phyloP scores from a whole-genome alignment of 2,797 vertebrate genomes.

The Microctenopoma lineatum region DNA sequence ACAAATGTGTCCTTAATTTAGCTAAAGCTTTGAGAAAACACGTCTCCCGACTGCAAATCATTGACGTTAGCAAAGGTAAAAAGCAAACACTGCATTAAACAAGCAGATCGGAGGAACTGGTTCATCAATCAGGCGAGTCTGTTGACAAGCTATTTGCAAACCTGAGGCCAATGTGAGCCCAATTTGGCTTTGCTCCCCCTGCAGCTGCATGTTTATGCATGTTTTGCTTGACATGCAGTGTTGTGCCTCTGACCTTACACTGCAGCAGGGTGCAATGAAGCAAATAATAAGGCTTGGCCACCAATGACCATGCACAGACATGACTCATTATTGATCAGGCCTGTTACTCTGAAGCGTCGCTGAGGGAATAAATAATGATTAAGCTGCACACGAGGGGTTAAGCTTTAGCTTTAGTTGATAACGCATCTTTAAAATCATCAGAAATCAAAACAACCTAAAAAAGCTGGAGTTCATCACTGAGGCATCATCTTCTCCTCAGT shows the following conservation, averaged over 20 bases:
- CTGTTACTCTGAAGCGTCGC: background rate
- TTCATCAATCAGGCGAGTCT: conserved; percentile 35
- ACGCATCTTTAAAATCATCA: background rate
- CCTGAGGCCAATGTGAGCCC: conserved; percentile 32
- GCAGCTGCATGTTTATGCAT: conserved; percentile 25
- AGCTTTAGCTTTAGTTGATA: background rate
- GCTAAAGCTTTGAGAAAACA: conserved; percentile 36
- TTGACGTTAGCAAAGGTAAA: conserved; percentile 47
- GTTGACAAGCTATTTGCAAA: conserved; percentile 37
- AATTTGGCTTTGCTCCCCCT: conserved; percentile 24
- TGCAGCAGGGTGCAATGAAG: conserved; percentile 14
- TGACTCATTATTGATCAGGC: background rate
- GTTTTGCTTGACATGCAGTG: conserved; percentile 24
- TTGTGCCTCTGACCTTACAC: background rate
- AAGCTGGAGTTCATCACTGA: too few relatives aligned
- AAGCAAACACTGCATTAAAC: conserved; percentile 48
- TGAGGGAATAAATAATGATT: background rate
- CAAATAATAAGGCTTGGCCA: conserved; percentile 21
- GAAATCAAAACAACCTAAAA: background rate
- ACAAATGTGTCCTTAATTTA: conserved; percentile 53
- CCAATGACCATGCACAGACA: conserved; percentile 2
- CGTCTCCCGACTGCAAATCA: conserved; percentile 36
- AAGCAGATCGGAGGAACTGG: conserved; percentile 25
- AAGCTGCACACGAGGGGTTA: background rate
- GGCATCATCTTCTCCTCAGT: too few relatives aligned